phyloP scores from a whole-genome alignment of 2,888 invertebrate species.

The Trichogramma evanescens region DNA sequence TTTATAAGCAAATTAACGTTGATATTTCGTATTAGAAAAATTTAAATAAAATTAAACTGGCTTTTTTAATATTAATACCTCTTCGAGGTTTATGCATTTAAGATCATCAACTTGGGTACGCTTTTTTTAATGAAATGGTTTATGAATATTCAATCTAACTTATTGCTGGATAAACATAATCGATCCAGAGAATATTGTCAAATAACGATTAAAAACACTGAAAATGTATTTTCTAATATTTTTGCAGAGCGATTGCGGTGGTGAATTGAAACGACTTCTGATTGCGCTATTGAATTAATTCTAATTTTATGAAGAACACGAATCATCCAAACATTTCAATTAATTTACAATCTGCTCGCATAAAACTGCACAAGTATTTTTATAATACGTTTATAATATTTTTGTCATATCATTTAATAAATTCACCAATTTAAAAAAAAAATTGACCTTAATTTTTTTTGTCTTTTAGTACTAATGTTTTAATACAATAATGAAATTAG shows the following conservation, averaged over 20 bases:
- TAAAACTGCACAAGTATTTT: slow-evolving; percentile 16
- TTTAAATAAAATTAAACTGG: no score
- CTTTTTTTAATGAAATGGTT: no score
- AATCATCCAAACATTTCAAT: slow-evolving; percentile 9
- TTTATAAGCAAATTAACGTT: no score
- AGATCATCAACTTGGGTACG: no score
- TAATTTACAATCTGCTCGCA: slow-evolving; percentile 10
- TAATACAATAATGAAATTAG: background rate
- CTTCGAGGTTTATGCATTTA: no score
- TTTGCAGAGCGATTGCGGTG: slow-evolving; percentile 46
- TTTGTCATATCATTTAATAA: slow-evolving; percentile 10
- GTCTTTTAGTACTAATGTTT: background rate
- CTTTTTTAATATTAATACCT: no score
- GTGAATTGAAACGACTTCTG: slow-evolving; percentile 43
- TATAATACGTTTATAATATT: background rate
- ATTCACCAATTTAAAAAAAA: background rate
- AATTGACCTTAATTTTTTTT: background rate
- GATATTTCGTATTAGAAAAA: no score
- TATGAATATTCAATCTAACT: no score
- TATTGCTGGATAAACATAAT: no score
- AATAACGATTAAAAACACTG: no score
- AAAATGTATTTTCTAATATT: slow-evolving; percentile 24
- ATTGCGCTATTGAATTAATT: slow-evolving; percentile 42
- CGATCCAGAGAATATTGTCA: no score
- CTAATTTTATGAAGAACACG: slow-evolving; percentile 26